A percentile compares a stretch with the other conserved stretches of the same genome.
phyloP scores from a whole-genome alignment of 37 sponge, comb jelly and placozoan genomes.

The Agelas oroides region DNA sequence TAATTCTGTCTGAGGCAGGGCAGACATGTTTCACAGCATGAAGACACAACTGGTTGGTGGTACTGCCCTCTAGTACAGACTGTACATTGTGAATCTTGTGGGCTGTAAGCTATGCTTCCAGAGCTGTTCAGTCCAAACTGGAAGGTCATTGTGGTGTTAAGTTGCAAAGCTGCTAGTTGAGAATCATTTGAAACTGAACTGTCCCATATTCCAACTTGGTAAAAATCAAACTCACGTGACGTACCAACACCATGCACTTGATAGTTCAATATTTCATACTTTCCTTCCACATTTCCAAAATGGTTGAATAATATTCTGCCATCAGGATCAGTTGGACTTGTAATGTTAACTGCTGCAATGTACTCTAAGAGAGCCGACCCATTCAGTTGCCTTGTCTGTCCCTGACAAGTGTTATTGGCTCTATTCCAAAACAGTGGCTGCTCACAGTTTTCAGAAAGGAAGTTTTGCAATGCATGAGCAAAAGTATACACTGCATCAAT shows the following conservation, averaged over 20 bases:
- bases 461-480: slow-evolving; percentile 63
- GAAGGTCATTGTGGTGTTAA: not conserved
- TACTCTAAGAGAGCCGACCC: not conserved
- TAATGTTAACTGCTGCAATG: slow-evolving; percentile 22
- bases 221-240: not conserved
- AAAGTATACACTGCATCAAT: slow-evolving; percentile 74
- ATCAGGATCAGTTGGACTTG: not conserved
- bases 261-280: slow-evolving; percentile 46
- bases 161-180: not conserved
- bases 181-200: not conserved
- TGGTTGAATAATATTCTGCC: slow-evolving; percentile 57
- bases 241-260: not conserved
- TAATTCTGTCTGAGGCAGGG: slow-evolving; percentile 41
- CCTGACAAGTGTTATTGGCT: slow-evolving; percentile 15
- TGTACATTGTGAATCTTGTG: not conserved
- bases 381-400: slow-evolving; percentile 29
- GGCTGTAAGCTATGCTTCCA: not conserved
- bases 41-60: not conserved
- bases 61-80: slow-evolving; percentile 21
- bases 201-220: slow-evolving; percentile 35
- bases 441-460: slow-evolving; percentile 61
- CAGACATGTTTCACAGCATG: slow-evolving; percentile 58
- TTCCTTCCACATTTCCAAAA: slow-evolving; percentile 15
- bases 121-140: not conserved
- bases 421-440: slow-evolving; percentile 13